Conservation (phyloP, 1,140 invertebrate genomes). For the Diorhabda carinulata region DNA sequence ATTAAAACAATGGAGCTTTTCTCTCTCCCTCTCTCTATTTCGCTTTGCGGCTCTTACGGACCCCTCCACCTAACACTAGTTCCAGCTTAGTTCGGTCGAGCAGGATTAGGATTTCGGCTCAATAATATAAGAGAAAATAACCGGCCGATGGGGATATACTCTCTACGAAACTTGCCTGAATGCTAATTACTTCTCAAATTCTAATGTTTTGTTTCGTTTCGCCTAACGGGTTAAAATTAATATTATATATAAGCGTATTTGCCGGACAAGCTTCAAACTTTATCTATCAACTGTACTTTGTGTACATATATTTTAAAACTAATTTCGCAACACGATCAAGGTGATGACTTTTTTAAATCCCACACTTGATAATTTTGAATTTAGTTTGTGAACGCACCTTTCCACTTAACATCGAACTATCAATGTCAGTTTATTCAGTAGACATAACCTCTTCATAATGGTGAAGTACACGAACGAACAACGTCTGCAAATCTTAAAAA, state of each 20-base stretch:
- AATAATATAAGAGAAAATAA: conserved; percentile 35
- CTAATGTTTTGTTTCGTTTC: conserved; percentile 2
- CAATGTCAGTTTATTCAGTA: too few species aligned
- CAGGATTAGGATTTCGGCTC: conserved; percentile 36
- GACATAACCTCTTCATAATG: too few species aligned
- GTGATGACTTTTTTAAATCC: too few species aligned
- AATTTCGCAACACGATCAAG: too few species aligned
- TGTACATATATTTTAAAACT: too few species aligned
- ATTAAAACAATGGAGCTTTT: conserved; percentile 47
- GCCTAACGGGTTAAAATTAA: neutral
- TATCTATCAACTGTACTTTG: too few species aligned
- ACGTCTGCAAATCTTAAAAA: too few species aligned
- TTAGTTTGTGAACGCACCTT: too few species aligned
- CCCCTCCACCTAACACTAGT: conserved; percentile 29
- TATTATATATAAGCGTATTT: neutral
- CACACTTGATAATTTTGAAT: too few species aligned
- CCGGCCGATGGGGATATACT: conserved; percentile 19
- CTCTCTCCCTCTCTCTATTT: conserved; percentile 18
- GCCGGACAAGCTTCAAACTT: neutral
- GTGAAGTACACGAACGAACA: too few species aligned
- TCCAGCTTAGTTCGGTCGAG: conserved; percentile 33
- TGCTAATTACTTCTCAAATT: conserved; percentile 12
- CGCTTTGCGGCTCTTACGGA: conserved; percentile 21
- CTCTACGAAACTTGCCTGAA: conserved; percentile 12
- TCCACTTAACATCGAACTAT: too few species aligned